A percentile compares a stretch with the other conserved stretches of the same genome.
Evolutionary conservation across 1,140 invertebrate species (phyloP).

Genomic region (Sesamia nonagrioides): DNA sequence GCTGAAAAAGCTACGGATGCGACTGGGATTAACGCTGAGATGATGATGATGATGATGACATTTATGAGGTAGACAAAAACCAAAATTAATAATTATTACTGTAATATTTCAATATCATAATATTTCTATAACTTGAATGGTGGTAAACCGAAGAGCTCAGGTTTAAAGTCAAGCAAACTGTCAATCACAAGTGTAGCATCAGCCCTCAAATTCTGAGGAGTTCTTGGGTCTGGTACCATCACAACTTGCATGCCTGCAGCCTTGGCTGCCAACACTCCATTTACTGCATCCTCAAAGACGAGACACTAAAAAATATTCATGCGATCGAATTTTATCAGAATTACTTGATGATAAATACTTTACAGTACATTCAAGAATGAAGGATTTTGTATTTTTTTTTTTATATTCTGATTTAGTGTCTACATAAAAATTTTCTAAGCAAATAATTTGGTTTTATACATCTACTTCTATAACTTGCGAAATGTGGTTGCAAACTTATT

Average conservation of each 20-base stretch:
- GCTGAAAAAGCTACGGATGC: too few species aligned
- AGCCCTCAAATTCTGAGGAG: constrained; percentile 88
- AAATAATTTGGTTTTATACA: too few species aligned
- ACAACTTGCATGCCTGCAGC: constrained; percentile 96
- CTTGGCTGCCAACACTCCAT: constrained; percentile 93
- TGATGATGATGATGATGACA: background rate
- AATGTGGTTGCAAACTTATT: too few species aligned
- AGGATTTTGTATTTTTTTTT: too few species aligned
- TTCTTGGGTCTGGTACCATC: constrained; percentile 93
- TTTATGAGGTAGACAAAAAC: constrained; percentile 15
- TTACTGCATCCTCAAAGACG: constrained; percentile 97
- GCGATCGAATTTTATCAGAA: background rate
- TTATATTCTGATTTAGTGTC: too few species aligned
- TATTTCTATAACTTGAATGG: constrained; percentile 86
- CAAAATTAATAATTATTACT: background rate
- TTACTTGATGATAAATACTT: background rate
- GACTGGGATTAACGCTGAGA: too few species aligned
- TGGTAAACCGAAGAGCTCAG: constrained; percentile 96
- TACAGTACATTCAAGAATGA: too few species aligned
- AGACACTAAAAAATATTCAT: constrained; percentile 90
- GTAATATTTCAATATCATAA: background rate
- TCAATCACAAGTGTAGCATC: constrained; percentile 92
- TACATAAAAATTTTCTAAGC: too few species aligned
- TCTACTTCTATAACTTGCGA: too few species aligned
- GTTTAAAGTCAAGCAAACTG: constrained; percentile 94